Evolutionary conservation across 2,113 vertebrate species (phyloP), one percentile per base, ranked within the genome.

Genomic region (Pionites leucogaster): DNA sequence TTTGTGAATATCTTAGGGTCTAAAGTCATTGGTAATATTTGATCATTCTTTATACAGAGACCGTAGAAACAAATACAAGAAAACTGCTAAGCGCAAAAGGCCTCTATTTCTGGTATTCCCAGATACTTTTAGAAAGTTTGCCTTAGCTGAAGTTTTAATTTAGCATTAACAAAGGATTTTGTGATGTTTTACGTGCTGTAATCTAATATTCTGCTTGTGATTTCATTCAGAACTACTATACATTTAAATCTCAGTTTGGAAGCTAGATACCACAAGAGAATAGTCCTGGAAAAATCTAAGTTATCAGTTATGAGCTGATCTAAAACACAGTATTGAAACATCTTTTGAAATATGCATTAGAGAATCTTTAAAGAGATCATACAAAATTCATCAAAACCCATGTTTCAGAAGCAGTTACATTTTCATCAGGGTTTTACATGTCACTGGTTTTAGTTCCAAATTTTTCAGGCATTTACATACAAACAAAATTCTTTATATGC

Each of bases 361-460:
- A 97, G 94, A 95, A 95, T 96, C 92, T 95, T 95, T 97, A 98
- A 98, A 95, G 92, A 92, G 85, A 95, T 98, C 96, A 98, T 98
- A 97, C 96, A 98, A 98, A 98, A 98, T 98, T 98, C 94, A 98
- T 98, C 97, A 98, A 98, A 98, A 97, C 95, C 79, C 88, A 29
- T 92, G 95, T 98, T 97, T 96, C 92, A 97, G 97, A 97, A 97
- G 96, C 85, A 96, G 80, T 77, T 88, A 86, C 84, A 95, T 97
- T 95, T 97, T 96, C 95, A 95, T 93, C 80, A 82, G 75, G 39
- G 52, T 94, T 96, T 95, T 96, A 68, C 75, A 85, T 96, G 90
- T 90, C 92, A 89, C 76, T 94, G 35, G 24, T 90, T 97, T 95
- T 92, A 88, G 85, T 94, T 87, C 80, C 86, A 95, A 82, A 64